phyloP scores from a whole-genome alignment of 2,113 vertebrate species.

The Bos taurus region DNA sequence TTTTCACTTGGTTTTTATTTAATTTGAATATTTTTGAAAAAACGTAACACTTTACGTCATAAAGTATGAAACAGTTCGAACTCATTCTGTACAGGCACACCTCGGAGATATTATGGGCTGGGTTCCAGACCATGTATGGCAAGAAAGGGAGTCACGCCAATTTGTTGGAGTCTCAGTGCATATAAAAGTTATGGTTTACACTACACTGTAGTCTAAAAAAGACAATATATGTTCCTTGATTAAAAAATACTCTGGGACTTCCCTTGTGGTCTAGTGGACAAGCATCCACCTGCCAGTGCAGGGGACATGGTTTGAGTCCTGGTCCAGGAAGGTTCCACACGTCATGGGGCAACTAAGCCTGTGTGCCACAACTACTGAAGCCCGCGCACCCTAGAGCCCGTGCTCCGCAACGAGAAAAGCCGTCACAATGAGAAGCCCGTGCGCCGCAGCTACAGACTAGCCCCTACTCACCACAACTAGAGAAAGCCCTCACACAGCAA shows the following conservation, averaged over 20 bases:
- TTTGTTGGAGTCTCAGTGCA: background rate
- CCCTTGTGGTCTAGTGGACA: background rate
- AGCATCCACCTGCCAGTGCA: background rate
- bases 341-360: background rate
- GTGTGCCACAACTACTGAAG: background rate
- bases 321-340: background rate
- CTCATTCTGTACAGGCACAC: background rate
- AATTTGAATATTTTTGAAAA: background rate
- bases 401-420: background rate
- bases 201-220: background rate
- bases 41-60: background rate
- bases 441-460: background rate
- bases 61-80: background rate
- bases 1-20: slow-evolving; percentile 1
- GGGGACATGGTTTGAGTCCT: background rate
- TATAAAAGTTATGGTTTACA: background rate
- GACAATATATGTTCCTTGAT: too few species aligned
- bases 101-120: background rate
- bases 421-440: background rate
- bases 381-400: background rate
- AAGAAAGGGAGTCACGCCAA: background rate
- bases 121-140: background rate
- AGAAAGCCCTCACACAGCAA: background rate
- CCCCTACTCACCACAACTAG: background rate
- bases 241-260: background rate